Conservation (phyloP, 1,140 invertebrate species). For the Oreohelix idahoensis region DNA sequence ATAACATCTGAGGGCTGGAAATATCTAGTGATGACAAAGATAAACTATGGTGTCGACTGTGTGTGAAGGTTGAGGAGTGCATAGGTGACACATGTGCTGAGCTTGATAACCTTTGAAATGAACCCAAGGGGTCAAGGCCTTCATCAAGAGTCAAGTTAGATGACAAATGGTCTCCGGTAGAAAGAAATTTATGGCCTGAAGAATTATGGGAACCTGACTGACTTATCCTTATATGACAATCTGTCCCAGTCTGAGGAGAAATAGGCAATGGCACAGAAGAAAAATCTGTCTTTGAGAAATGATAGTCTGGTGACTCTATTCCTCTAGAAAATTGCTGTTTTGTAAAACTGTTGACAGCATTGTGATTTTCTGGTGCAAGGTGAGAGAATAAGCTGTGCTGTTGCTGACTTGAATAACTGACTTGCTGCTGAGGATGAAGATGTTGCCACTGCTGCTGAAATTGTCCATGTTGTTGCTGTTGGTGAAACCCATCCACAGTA, state of each 20-base stretch:
- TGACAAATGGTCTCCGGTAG: not conserved
- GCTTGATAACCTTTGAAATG: not conserved
- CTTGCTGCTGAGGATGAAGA: not conserved
- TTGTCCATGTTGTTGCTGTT: not conserved
- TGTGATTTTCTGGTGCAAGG: not conserved
- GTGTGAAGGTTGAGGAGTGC: not conserved
- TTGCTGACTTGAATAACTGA: not conserved
- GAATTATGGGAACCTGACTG: not conserved
- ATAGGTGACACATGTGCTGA: not conserved
- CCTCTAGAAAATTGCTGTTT: not conserved
- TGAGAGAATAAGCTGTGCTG: conserved; percentile 8
- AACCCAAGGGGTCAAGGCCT: not conserved
- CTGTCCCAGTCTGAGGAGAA: not conserved
- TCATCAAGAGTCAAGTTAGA: not conserved
- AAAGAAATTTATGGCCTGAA: not conserved
- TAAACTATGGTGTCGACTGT: not conserved
- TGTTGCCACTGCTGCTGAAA: conserved; percentile 5
- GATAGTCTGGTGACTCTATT: not conserved
- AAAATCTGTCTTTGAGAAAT: conserved; percentile 1
- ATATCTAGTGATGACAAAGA: conserved; percentile 5
- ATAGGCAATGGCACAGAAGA: not conserved
- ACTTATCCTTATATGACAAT: not conserved
- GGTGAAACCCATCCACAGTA: conserved; percentile 6
- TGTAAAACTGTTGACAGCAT: not conserved
- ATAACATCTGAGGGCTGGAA: conserved; percentile 11